Evolutionary conservation across 2,888 invertebrate genomes (phyloP).

Genomic region (Zelleria hepariella): DNA sequence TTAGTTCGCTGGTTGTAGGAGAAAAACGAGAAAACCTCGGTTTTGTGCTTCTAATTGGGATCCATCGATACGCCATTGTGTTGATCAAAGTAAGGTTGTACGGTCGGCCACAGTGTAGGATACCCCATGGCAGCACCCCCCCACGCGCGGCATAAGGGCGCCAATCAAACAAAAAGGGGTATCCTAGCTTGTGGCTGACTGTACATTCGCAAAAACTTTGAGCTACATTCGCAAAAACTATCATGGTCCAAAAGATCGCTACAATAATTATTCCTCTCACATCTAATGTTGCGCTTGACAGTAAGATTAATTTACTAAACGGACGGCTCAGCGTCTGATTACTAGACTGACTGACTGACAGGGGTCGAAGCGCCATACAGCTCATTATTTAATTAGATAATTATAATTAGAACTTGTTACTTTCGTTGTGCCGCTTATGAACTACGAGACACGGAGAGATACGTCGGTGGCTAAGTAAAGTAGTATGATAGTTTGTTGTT

Average conservation of each 20-base stretch:
- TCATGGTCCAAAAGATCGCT: neutral
- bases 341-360: neutral
- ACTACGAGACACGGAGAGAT: too few species aligned
- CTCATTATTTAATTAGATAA: conserved; percentile 3
- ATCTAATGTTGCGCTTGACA: neutral
- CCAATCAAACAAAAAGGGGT: neutral
- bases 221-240: too few species aligned
- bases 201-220: neutral
- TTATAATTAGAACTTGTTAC: neutral
- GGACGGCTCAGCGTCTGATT: neutral
- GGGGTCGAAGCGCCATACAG: neutral
- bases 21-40: too few species aligned
- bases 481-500: too few species aligned
- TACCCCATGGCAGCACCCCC: too few species aligned
- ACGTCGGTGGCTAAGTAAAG: too few species aligned
- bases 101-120: too few species aligned
- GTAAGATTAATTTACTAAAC: neutral
- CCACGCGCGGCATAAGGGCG: too few species aligned
- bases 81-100: too few species aligned
- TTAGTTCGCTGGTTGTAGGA: too few species aligned
- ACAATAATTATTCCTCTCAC: neutral
- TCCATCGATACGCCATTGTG: too few species aligned
- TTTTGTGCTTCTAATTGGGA: too few species aligned
- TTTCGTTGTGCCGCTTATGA: neutral
- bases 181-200: neutral